A percentile compares a stretch with the other conserved stretches of the same genome.
Evolutionary conservation across 2,888 invertebrate species (phyloP).

Genomic region (Plusia festucae): DNA sequence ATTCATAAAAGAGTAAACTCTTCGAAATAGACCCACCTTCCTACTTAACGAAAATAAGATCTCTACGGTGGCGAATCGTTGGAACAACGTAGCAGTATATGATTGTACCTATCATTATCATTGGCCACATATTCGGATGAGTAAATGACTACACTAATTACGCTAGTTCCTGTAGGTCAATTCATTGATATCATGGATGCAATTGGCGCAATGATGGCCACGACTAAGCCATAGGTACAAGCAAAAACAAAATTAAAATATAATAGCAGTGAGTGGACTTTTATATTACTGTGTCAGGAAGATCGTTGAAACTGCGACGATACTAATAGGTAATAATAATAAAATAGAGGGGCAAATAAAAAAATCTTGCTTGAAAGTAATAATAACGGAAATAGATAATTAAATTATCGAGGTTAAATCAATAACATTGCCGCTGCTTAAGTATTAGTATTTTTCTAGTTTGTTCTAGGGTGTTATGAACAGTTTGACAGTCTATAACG

Average conservation of each 20-base stretch:
- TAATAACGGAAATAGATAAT: too few relatives aligned
- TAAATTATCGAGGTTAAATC: too few relatives aligned
- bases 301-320: too few relatives aligned
- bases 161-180: slow-evolving; percentile 78
- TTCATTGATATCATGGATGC: slow-evolving; percentile 71
- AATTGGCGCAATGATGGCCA: slow-evolving; percentile 47
- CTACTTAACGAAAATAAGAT: neutral
- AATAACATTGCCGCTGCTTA: too few relatives aligned
- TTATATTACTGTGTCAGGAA: neutral
- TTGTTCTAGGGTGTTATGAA: neutral
- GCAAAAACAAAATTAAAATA: neutral
- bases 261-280: neutral
- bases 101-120: slow-evolving; percentile 43
- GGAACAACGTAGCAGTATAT: slow-evolving; percentile 25
- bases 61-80: slow-evolving; percentile 21
- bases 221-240: slow-evolving; percentile 8
- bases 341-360: too few relatives aligned
- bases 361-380: too few relatives aligned
- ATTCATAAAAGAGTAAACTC: neutral
- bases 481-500: neutral
- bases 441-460: neutral
- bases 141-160: slow-evolving; percentile 77
- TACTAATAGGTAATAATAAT: too few relatives aligned
- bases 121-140: slow-evolving; percentile 48
- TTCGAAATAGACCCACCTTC: neutral